Conservation (phyloP, 2,797 vertebrate genomes). For the Podargus strigoides region DNA sequence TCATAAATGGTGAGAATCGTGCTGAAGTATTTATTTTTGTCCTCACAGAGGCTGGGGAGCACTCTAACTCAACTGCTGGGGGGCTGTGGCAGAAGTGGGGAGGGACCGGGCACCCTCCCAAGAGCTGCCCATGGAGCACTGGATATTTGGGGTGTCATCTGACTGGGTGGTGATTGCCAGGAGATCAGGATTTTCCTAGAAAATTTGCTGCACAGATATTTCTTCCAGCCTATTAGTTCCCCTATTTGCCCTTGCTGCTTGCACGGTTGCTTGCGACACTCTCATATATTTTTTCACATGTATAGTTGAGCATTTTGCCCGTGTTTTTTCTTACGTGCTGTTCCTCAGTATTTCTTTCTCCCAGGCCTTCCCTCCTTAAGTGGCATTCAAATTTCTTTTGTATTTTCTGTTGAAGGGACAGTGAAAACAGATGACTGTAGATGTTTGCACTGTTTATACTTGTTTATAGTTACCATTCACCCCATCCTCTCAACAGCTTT, state of each 20-base stretch:
- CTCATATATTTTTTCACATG: neutral
- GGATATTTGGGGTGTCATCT: neutral
- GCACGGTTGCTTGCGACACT: neutral
- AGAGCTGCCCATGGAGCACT: accelerated
- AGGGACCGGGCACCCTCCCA: neutral
- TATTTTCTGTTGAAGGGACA: neutral
- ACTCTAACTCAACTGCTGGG: neutral
- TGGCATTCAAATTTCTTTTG: neutral
- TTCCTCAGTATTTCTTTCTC: neutral
- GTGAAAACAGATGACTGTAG: neutral
- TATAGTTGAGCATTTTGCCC: neutral
- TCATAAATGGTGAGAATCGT: accelerated
- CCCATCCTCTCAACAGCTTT: accelerated
- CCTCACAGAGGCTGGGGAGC: neutral
- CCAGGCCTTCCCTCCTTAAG: neutral
- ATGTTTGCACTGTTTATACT: neutral
- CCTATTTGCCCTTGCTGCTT: neutral
- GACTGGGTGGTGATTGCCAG: neutral
- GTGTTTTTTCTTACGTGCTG: conserved; percentile 15
- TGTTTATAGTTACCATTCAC: neutral
- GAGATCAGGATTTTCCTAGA: neutral
- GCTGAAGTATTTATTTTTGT: neutral
- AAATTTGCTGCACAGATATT: neutral
- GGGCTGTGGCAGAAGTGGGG: neutral
- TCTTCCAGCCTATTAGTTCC: neutral